Evolutionary conservation across 2,888 invertebrate genomes (phyloP), one percentile per base, ranked within the genome.

Genomic region (Coenonympha arcania): DNA sequence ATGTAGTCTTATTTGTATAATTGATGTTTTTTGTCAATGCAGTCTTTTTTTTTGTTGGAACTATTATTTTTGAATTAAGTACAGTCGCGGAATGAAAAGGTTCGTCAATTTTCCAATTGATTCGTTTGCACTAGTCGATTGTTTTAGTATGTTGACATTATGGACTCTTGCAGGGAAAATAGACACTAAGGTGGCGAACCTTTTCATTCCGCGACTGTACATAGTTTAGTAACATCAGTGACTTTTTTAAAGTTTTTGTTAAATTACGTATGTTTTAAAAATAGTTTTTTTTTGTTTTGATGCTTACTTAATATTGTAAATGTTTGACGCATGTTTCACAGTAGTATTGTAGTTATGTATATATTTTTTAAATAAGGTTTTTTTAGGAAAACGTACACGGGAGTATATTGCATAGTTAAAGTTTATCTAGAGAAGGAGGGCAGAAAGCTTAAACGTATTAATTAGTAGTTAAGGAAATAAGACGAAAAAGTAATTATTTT

Each of bases 301-400:
- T 55, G 54, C 52, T 58, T 54, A 50, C 43, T 55, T 50, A 36
- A 52, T 47, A 48, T 57, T 46, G 36, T 51, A 18, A 34, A 44
- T 30, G 9, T 50, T 51, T 54, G 44, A 43, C 42, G 64, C 63
- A 64, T 63, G 57, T 59, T 54, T 50, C 30, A 41, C 41, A 34
- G 48, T 55, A 50, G 51, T 60, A 59, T 55, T 56, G 45, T 48
- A 24, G 6, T 24, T 8, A 6, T 24, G 6, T 6, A 24, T 24
- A 3, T n/a, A n/a, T n/a, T n/a, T n/a, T n/a, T n/a, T n/a, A n/a
- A n/a, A n/a, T n/a, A n/a, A n/a, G n/a, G n/a, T n/a, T n/a, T n/a
- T n/a, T n/a, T n/a, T n/a, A n/a, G n/a, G n/a, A n/a, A n/a, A n/a
- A n/a, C n/a, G n/a, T n/a, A n/a, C n/a, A n/a, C n/a, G n/a, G n/a